A percentile compares a stretch with the other conserved stretches of the same genome.
phyloP scores from a whole-genome alignment of 2,113 vertebrate genomes.

The Leiothrix lutea region DNA sequence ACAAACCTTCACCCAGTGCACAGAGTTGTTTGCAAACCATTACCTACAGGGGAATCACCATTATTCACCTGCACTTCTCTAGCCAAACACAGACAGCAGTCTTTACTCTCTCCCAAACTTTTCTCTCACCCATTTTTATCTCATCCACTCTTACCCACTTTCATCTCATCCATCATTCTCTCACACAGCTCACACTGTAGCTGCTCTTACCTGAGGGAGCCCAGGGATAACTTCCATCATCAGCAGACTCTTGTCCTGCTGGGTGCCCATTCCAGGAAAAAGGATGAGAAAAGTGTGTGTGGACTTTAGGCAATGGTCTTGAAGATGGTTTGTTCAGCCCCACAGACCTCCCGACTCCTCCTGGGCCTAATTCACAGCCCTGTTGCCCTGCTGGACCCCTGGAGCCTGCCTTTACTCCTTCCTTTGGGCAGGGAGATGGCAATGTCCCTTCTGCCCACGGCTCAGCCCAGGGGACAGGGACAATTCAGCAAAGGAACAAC shows the following conservation, averaged over 20 bases:
- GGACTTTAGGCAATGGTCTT: not conserved
- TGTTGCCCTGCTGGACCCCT: fast-evolving
- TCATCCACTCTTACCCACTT: no score
- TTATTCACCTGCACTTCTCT: not conserved
- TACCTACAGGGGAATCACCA: not conserved
- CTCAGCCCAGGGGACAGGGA: fast-evolving
- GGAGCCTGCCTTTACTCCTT: not conserved
- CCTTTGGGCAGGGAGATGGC: not conserved
- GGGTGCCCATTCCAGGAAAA: not conserved
- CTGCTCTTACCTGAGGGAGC: not conserved
- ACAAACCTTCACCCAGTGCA: not conserved
- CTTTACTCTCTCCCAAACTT: not conserved
- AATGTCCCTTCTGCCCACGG: not conserved
- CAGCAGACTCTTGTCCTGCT: not conserved
- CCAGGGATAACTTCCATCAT: not conserved
- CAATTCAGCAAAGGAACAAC: not conserved
- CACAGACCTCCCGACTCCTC: not conserved
- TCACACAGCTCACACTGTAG: not conserved
- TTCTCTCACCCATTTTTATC: not conserved
- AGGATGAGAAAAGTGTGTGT: not conserved
- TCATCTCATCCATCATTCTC: no score
- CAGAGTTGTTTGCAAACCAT: not conserved
- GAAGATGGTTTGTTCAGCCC: not conserved
- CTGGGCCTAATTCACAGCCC: not conserved
- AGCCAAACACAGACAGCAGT: not conserved